Percentiles rank a stretch among this genome's conserved stretches.
These are phyloP conservation scores for Drosophila mettleri DNA, from an alignment of 2,888 invertebrate species.

Conservation along the genomic window DNA sequence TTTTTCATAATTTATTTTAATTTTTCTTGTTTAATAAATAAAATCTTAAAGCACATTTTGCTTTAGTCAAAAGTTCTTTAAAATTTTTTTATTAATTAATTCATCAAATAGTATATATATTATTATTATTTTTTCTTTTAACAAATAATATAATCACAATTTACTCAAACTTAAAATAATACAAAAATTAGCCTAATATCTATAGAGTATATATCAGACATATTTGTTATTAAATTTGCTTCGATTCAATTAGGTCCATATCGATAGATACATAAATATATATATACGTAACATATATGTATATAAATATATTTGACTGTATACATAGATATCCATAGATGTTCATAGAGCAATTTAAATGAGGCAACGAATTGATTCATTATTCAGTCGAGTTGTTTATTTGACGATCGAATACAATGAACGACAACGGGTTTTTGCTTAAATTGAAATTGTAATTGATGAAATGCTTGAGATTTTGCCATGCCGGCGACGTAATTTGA, in stretches of 20 bases:
- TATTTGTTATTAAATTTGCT: neutral
- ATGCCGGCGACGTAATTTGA: constrained; percentile 65
- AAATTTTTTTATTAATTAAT: too few relatives aligned
- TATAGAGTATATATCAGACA: neutral
- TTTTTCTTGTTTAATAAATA: too few relatives aligned
- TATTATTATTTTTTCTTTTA: neutral
- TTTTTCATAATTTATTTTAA: too few relatives aligned
- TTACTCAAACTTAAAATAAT: neutral
- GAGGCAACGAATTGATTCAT: constrained; percentile 65
- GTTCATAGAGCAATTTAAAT: constrained; percentile 68
- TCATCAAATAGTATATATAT: too few relatives aligned
- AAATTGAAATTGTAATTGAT: constrained; percentile 83
- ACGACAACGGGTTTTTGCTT: constrained; percentile 57
- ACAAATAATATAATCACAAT: neutral
- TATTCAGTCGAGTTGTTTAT: constrained; percentile 60
- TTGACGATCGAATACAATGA: constrained; percentile 59
- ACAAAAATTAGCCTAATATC: neutral
- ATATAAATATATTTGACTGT: neutral
- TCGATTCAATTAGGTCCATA: constrained; percentile 34
- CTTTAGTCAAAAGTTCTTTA: too few relatives aligned
- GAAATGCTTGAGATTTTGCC: constrained; percentile 80
- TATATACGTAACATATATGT: neutral
- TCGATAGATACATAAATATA: neutral
- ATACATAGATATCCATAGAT: constrained; percentile 10
- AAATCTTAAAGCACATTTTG: too few relatives aligned